Percentiles rank a stretch among this genome's conserved stretches.
Conservation (phyloP, 2,113 vertebrate species). For the Machaerirhynchus nigripectus region DNA sequence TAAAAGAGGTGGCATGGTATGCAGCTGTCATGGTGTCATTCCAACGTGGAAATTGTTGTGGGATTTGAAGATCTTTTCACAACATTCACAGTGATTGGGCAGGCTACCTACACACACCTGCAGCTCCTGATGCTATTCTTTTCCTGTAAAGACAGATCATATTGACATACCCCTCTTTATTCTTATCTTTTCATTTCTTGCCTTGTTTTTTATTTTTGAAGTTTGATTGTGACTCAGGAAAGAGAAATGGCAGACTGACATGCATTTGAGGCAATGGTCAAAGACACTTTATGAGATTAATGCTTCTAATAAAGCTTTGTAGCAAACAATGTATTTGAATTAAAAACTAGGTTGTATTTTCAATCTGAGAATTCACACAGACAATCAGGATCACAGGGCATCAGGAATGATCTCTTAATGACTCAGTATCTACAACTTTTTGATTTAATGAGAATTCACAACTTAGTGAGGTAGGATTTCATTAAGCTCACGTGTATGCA, state of each 20-base stretch:
- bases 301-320: not conserved
- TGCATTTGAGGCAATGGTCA: not conserved
- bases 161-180: not conserved
- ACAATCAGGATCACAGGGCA: not conserved
- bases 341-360: not conserved
- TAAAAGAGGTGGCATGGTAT: rapidly evolving
- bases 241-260: not conserved
- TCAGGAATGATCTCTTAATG: not conserved
- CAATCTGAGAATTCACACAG: not conserved
- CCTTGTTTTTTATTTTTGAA: not conserved
- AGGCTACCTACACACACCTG: not conserved
- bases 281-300: not conserved
- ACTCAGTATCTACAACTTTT: not conserved
- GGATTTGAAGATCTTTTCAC: not conserved
- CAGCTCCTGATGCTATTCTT: not conserved
- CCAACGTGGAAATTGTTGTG: not conserved
- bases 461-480: not conserved
- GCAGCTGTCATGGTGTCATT: not conserved
- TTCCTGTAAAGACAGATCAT: not conserved
- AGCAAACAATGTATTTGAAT: not conserved
- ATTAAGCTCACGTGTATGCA: not conserved
- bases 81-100: not conserved
- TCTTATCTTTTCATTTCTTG: not conserved
- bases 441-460: not conserved
- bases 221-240: not conserved